Percentiles rank a stretch among this genome's conserved stretches.
Evolutionary conservation across 2,113 vertebrate species (phyloP).

Genomic region (Syngnathoides biaculeatus): DNA sequence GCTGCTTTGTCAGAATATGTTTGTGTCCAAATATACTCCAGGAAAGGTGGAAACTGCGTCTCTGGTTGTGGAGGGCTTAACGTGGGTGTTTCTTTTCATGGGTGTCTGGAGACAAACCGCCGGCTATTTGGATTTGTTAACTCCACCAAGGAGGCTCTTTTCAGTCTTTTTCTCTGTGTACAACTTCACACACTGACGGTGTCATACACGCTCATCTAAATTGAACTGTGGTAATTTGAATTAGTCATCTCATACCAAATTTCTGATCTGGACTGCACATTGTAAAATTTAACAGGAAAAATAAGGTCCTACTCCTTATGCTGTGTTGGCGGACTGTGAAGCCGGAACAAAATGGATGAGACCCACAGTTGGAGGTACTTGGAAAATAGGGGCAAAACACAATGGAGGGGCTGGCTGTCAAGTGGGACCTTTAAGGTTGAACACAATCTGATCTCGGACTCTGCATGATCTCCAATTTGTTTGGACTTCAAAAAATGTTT

Average conservation of each 20-base stretch:
- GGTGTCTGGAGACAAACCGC: background rate
- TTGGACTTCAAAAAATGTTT: too few species aligned
- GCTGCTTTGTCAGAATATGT: conserved; percentile 42
- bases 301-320: background rate
- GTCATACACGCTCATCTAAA: background rate
- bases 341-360: background rate
- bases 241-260: background rate
- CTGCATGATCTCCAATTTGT: too few species aligned
- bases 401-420: too few species aligned
- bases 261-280: background rate
- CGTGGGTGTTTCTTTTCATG: conserved; percentile 9
- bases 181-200: background rate
- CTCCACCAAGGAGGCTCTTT: background rate
- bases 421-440: too few species aligned
- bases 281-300: background rate
- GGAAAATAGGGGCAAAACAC: background rate
- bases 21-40: conserved; percentile 47
- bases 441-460: too few species aligned
- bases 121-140: background rate
- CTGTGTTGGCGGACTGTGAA: too few species aligned
- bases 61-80: background rate
- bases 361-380: background rate
- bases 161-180: background rate
- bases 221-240: background rate
- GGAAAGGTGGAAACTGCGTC: conserved; percentile 40